phyloP scores from a whole-genome alignment of 2,888 invertebrate genomes.

The Anodontia alba region DNA sequence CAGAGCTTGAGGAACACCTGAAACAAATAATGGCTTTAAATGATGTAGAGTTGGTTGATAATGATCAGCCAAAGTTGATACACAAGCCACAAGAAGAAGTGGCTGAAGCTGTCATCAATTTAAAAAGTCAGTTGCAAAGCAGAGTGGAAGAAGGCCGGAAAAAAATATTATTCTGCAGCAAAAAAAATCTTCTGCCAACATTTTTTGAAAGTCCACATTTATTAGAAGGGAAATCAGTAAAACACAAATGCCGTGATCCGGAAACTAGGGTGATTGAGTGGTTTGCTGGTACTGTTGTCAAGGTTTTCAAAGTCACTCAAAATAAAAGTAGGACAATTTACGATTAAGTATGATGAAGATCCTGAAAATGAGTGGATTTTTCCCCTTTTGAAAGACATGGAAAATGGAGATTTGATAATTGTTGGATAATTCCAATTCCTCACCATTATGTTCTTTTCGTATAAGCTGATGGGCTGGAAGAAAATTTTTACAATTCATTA shows the following conservation, averaged over 20 bases:
- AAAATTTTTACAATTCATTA: no score
- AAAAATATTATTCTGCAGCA: background rate
- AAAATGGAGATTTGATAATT: slow-evolving; percentile 21
- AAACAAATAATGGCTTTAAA: slow-evolving; percentile 1
- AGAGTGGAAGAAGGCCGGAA: slow-evolving; percentile 3
- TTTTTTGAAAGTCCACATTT: background rate
- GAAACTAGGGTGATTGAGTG: slow-evolving; percentile 2
- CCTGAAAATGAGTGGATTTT: slow-evolving; percentile 4
- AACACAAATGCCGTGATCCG: background rate
- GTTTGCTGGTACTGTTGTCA: background rate
- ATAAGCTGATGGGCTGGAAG: no score
- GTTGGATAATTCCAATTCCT: slow-evolving; percentile 1
- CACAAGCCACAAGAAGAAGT: background rate
- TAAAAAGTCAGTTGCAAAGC: background rate
- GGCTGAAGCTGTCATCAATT: background rate
- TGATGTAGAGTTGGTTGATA: background rate
- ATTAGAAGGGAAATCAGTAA: background rate
- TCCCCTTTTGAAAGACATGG: slow-evolving; percentile 13
- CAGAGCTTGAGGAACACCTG: background rate
- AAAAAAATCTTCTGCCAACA: slow-evolving; percentile 11
- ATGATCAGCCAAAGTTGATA: background rate
- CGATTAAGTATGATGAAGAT: slow-evolving; percentile 15
- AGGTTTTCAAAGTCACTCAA: background rate
- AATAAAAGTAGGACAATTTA: background rate
- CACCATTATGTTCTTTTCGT: no score